Percentiles rank a stretch among this genome's conserved stretches.
These are phyloP conservation scores for Tipula helvola DNA, from an alignment of 2,888 invertebrate species.

Conservation along the genomic window DNA sequence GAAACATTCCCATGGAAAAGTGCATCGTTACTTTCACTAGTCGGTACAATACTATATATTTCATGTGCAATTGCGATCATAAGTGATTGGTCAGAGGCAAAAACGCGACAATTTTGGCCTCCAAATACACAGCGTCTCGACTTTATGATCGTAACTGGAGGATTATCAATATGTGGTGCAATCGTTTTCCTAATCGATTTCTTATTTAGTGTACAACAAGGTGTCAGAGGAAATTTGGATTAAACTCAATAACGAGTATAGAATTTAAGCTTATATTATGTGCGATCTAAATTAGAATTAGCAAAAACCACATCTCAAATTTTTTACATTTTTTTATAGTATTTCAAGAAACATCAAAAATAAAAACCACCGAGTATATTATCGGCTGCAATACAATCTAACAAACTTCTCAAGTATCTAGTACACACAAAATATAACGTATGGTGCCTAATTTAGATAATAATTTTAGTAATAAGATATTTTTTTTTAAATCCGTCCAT, in stretches of 20 bases:
- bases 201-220: constrained; percentile 29
- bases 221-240: constrained; percentile 31
- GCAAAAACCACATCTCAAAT: background rate
- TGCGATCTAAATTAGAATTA: background rate
- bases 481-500: background rate
- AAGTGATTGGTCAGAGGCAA: constrained; percentile 32
- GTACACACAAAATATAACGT: background rate
- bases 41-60: constrained; percentile 28
- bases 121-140: constrained; percentile 31
- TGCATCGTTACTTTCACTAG: constrained; percentile 28
- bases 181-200: constrained; percentile 30
- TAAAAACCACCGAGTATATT: background rate
- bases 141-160: constrained; percentile 1
- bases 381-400: background rate
- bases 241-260: constrained; percentile 17
- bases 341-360: background rate
- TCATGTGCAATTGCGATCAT: constrained; percentile 28
- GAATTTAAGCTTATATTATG: background rate
- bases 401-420: background rate
- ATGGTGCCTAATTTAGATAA: background rate
- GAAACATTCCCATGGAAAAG: constrained; percentile 35
- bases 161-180: constrained; percentile 17
- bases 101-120: constrained; percentile 34
- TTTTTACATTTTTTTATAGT: background rate
- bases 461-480: background rate